Evolutionary conservation across 2,888 invertebrate genomes (phyloP).

Genomic region (Ochropleura leucogaster): DNA sequence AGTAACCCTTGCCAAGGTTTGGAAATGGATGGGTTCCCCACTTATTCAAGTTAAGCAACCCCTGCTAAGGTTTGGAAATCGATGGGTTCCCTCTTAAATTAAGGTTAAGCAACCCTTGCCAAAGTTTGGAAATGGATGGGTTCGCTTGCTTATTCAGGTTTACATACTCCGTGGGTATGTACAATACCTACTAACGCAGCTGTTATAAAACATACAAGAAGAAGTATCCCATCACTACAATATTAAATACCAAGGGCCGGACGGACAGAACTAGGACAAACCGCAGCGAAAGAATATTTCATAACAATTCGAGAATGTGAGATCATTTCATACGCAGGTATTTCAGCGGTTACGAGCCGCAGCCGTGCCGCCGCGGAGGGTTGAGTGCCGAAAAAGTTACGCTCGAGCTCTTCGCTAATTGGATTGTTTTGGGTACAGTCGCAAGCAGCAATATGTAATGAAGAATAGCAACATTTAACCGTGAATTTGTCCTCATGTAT

Average conservation of each 20-base stretch:
- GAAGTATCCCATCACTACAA: neutral
- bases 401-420: slow-evolving; percentile 52
- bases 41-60: too few relatives aligned
- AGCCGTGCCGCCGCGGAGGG: slow-evolving; percentile 22
- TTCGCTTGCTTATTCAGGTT: too few relatives aligned
- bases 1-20: too few relatives aligned
- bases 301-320: slow-evolving; percentile 51
- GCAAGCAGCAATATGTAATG: neutral
- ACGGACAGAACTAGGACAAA: neutral
- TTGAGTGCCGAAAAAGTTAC: slow-evolving; percentile 59
- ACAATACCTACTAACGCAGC: neutral
- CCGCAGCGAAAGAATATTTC: slow-evolving; percentile 46
- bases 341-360: slow-evolving; percentile 31
- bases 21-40: too few relatives aligned
- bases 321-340: slow-evolving; percentile 53
- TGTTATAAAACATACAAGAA: neutral
- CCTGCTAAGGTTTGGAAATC: too few relatives aligned
- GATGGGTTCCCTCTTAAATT: too few relatives aligned
- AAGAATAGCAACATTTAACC: neutral
- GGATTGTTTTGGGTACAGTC: slow-evolving; percentile 50
- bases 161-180: neutral
- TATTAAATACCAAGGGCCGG: slow-evolving; percentile 24
- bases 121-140: too few relatives aligned
- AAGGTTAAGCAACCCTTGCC: too few relatives aligned
- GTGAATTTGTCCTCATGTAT: neutral